Percentiles rank a stretch among this genome's conserved stretches.
Evolutionary conservation across 1,140 invertebrate genomes (phyloP).

Genomic region (Leptinotarsa defecta): DNA sequence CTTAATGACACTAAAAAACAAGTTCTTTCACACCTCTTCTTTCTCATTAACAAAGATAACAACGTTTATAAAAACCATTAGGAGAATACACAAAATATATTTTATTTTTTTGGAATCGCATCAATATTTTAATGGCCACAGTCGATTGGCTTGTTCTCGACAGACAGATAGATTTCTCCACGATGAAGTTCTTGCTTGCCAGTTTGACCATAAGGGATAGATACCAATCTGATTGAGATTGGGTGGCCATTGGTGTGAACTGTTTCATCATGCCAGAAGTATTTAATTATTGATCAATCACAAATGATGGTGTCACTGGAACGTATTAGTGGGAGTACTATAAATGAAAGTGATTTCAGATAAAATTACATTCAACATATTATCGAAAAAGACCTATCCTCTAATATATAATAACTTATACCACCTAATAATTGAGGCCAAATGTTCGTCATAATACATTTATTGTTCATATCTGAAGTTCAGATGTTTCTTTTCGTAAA

Average conservation of each 20-base stretch:
- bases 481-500: no score
- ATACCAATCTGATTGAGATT: background rate
- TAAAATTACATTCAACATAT: no score
- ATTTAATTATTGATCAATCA: background rate
- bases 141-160: conserved; percentile 10
- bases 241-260: background rate
- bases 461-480: no score
- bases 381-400: no score
- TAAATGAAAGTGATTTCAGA: no score
- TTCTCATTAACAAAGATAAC: conserved; percentile 32
- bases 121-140: conserved; percentile 26
- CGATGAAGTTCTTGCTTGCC: background rate
- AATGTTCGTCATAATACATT: no score
- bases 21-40: conserved; percentile 46
- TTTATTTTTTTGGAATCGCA: conserved; percentile 32
- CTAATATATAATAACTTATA: no score
- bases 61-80: conserved; percentile 38
- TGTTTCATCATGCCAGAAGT: background rate
- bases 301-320: background rate
- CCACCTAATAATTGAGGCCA: no score
- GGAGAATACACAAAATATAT: conserved; percentile 31
- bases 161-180: background rate
- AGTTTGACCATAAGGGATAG: background rate
- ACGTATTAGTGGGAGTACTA: no score
- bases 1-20: conserved; percentile 47